Evolutionary conservation across 2,888 invertebrate species (phyloP).

Genomic region (Graphium colonna): DNA sequence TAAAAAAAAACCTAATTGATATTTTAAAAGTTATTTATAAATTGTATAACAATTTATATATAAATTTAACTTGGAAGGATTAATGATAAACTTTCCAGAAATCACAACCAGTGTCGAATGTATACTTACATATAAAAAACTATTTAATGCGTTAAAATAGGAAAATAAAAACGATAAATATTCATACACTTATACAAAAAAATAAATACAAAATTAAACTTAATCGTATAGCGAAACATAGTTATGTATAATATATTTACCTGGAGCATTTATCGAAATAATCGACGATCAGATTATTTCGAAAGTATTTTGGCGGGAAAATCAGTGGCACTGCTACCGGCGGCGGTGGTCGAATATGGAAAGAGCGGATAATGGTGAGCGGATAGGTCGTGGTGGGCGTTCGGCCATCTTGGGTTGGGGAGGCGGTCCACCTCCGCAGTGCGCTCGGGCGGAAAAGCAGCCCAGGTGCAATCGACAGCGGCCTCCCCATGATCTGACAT

Average conservation of each 20-base stretch:
- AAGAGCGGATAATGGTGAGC: conserved; percentile 37
- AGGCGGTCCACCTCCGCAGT: conserved; percentile 38
- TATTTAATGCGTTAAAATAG: no score
- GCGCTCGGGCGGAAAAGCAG: conserved; percentile 44
- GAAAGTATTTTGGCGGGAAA: conserved; percentile 1
- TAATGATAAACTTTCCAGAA: no score
- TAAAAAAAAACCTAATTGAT: no score
- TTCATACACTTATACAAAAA: neutral
- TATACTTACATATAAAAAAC: no score
- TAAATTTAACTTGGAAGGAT: no score
- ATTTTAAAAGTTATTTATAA: no score
- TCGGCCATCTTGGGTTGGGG: conserved; percentile 31
- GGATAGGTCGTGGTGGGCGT: conserved; percentile 22
- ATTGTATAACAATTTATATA: no score
- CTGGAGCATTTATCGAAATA: neutral
- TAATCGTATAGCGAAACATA: neutral
- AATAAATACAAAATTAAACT: neutral
- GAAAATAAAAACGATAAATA: no score
- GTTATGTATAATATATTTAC: neutral
- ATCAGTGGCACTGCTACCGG: conserved; percentile 29
- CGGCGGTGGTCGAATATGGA: conserved; percentile 36
- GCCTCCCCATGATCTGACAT: conserved; percentile 38
- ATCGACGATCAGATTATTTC: neutral
- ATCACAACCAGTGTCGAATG: no score
- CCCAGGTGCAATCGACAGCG: conserved; percentile 51